Base-by-base conservation (phyloP, 2,113 vertebrate species). In the Aptenodytes patagonicus region DNA sequence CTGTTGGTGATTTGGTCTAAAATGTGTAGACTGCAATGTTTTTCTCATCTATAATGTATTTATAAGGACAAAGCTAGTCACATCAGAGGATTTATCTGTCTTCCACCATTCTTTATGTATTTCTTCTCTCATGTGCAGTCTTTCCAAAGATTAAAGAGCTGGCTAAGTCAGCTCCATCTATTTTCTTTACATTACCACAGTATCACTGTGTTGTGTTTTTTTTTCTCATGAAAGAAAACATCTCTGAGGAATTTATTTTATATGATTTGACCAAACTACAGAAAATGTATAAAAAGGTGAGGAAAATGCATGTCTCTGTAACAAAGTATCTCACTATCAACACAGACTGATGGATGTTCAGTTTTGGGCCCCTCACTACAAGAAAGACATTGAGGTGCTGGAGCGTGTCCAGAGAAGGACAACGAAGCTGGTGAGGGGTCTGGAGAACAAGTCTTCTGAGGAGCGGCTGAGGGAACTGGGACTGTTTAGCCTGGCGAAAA, bases 121-220 rank as follows among this genome's bases (percentile, higher is more conserved):
- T 95, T 93, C 65, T 79, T 93, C 32, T 85, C 36, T 95, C 70
- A 89, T 85, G 36, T 82, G 16, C 25, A 73, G 36, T 54, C 38
- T 84, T 96, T 93, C 40, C 26, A 51, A 91, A 94, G 95, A 95
- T 95, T 76, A 95, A 96, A 95, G 77, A 94, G 29, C 36, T 65
- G 13, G 17, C n/a, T 83, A 85, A 79, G 40, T 20, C 60, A 77
- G 32, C 10, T 94, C 52, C 36, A 86, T 90, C 19, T 84, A 83
- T 89, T 97, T 91, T 94, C 46, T 51, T 19, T 94, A 65, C 34
- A 87, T 91, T 68, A 83, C 24, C 5, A 9, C 24, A 49, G 26
- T 69, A 90, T 62, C 15, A 12, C 11, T 36, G 24, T 75, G 13
- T 17, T 52, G 11, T 47, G 6, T 17, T 40, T 36, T 36, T 38